Evolutionary conservation across 2,797 vertebrate species (phyloP).

Genomic region (Spinus pinus): DNA sequence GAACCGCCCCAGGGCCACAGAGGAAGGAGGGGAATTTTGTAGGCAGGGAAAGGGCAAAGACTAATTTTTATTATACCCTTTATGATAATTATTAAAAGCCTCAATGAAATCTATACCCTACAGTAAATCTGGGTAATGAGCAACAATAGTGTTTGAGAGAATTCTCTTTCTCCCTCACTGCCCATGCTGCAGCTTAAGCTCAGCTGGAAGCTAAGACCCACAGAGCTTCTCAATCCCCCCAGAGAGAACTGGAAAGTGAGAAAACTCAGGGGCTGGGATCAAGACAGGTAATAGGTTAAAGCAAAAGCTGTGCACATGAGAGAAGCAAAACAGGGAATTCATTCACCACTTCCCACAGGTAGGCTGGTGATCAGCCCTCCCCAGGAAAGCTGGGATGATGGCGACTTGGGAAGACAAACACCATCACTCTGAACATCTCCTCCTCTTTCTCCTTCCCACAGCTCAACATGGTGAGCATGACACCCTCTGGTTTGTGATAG

Average conservation of each 20-base stretch:
- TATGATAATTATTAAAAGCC: conserved; percentile 13
- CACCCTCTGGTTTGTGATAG: rapidly evolving
- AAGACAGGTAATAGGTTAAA: neutral
- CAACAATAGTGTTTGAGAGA: neutral
- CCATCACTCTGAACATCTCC: neutral
- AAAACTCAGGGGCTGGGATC: neutral
- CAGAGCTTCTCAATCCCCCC: neutral
- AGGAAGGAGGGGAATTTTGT: neutral
- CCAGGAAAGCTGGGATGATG: neutral
- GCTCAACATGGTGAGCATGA: neutral
- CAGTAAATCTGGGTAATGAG: neutral
- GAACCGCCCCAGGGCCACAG: neutral
- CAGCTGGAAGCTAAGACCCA: neutral
- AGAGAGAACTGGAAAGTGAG: neutral
- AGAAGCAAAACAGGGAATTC: neutral
- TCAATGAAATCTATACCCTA: neutral
- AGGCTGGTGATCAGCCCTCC: neutral
- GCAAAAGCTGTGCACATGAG: neutral
- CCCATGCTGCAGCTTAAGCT: neutral
- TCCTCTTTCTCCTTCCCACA: neutral
- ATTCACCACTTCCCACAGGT: neutral
- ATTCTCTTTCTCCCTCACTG: neutral
- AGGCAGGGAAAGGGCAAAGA: conserved; percentile 29
- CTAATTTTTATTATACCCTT: conserved; percentile 9
- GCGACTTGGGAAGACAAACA: neutral